These are phyloP conservation scores for Montipora foliosa DNA, from an alignment of 64 coral and sea anemone genomes.

Conservation along the genomic window DNA sequence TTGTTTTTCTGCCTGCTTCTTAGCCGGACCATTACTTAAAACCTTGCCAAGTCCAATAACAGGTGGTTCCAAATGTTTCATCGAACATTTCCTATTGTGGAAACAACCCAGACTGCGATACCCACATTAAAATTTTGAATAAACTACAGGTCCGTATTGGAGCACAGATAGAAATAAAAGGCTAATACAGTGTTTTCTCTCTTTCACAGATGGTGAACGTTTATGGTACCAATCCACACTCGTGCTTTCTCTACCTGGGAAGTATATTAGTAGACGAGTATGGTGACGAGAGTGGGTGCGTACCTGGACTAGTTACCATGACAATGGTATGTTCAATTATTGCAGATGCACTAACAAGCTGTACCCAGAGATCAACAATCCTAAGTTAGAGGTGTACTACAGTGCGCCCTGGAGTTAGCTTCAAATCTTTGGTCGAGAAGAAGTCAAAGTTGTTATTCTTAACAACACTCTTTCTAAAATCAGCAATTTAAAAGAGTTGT, in stretches of 20 bases:
- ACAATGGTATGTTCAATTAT: slow-evolving; percentile 66
- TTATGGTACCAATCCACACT: slow-evolving; percentile 84
- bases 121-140: neutral
- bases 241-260: slow-evolving; percentile 92
- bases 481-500: too few relatives aligned
- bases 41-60: too few relatives aligned
- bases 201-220: slow-evolving; percentile 77
- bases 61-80: too few relatives aligned
- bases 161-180: neutral
- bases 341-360: neutral
- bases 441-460: too few relatives aligned
- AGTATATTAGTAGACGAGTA: slow-evolving; percentile 98
- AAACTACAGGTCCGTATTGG: neutral
- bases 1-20: too few relatives aligned
- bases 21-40: too few relatives aligned
- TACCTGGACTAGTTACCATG: slow-evolving; percentile 88
- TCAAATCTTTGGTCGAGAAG: too few relatives aligned
- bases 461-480: too few relatives aligned
- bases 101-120: neutral
- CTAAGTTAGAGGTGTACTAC: too few relatives aligned
- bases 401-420: too few relatives aligned
- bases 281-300: slow-evolving; percentile 86
- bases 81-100: too few relatives aligned
- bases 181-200: neutral
- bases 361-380: neutral